These are phyloP conservation scores for Microcebus ravelobensis DNA, from an alignment of 2,113 vertebrate species.

Conservation along the genomic window DNA sequence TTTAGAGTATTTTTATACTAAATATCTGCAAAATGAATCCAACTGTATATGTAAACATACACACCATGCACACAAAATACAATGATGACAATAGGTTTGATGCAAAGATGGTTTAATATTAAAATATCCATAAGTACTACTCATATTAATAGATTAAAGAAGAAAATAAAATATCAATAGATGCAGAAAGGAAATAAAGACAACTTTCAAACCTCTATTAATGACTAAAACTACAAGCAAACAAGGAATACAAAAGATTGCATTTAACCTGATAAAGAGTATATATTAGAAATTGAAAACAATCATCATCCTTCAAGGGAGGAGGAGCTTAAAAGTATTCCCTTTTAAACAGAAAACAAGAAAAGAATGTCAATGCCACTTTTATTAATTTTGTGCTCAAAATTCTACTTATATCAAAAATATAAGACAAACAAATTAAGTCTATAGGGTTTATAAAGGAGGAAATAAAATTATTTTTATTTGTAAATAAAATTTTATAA, in stretches of 20 bases:
- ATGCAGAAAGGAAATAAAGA: not conserved
- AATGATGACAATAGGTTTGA: not conserved
- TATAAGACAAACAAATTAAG: constrained; percentile 1
- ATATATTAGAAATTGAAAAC: not conserved
- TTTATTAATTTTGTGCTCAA: constrained; percentile 2
- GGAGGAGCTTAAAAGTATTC: not conserved
- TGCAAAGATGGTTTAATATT: not conserved
- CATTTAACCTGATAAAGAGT: not conserved
- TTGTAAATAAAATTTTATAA: not conserved
- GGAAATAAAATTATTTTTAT: constrained; percentile 9
- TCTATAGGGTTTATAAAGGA: not conserved
- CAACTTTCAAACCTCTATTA: not conserved
- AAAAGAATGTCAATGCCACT: not conserved
- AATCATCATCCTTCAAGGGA: not conserved
- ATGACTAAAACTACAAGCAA: not conserved
- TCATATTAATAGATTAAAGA: not conserved
- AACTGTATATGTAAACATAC: not conserved
- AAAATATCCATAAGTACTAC: not conserved
- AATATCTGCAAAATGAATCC: not conserved
- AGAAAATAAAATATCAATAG: not conserved
- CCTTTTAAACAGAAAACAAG: not conserved
- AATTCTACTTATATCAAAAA: constrained; percentile 45
- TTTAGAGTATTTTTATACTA: not conserved
- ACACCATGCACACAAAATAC: not conserved
- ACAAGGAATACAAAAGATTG: not conserved